Evolutionary conservation across 2,888 invertebrate genomes (phyloP).

Genomic region (Philaethria dido): DNA sequence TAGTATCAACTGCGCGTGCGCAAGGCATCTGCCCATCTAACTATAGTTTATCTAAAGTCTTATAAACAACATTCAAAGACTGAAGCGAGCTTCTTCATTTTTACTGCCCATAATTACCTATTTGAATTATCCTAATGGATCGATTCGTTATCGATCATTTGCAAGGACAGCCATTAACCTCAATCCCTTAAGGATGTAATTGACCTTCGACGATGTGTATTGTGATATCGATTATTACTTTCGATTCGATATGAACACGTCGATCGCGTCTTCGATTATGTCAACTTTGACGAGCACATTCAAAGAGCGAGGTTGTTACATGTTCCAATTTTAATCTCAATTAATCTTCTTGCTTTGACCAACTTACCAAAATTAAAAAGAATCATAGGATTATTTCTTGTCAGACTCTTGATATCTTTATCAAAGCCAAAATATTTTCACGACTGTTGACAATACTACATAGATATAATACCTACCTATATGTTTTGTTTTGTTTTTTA

Average conservation of each 20-base stretch:
- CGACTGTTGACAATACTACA: background rate
- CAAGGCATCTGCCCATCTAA: slow-evolving; percentile 49
- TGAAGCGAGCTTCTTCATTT: slow-evolving; percentile 31
- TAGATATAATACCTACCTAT: no score
- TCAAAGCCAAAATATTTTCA: background rate
- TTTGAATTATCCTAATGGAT: slow-evolving; percentile 63
- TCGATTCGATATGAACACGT: slow-evolving; percentile 50
- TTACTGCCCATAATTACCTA: slow-evolving; percentile 54
- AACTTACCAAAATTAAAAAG: slow-evolving; percentile 12
- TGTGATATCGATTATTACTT: slow-evolving; percentile 64
- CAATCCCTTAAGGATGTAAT: slow-evolving; percentile 69
- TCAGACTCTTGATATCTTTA: background rate
- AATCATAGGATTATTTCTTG: background rate
- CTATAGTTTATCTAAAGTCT: slow-evolving; percentile 53
- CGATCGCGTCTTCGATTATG: slow-evolving; percentile 54
- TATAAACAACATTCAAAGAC: slow-evolving; percentile 35
- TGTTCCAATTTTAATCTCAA: slow-evolving; percentile 35
- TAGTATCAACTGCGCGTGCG: slow-evolving; percentile 69
- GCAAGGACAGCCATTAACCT: slow-evolving; percentile 68
- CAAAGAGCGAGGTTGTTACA: slow-evolving; percentile 47
- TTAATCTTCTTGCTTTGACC: slow-evolving; percentile 27
- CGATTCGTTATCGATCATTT: slow-evolving; percentile 57
- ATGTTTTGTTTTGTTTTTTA: no score
- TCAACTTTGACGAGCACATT: slow-evolving; percentile 54
- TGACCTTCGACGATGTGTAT: slow-evolving; percentile 62